Evolutionary conservation across 2,113 vertebrate species (phyloP).

Genomic region (Podiceps cristatus): DNA sequence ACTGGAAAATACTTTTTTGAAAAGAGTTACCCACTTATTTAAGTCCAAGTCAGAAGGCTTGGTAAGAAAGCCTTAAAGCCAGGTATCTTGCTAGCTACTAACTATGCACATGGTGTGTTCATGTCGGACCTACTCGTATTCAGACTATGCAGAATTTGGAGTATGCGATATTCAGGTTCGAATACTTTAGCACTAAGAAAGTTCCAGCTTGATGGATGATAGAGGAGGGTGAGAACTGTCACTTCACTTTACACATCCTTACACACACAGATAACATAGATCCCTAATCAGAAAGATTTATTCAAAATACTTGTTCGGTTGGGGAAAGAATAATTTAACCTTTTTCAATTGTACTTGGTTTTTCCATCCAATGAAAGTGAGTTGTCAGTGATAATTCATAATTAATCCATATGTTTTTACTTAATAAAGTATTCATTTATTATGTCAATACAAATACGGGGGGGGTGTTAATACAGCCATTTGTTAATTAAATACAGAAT

Average conservation of each 20-base stretch:
- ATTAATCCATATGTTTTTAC: not conserved
- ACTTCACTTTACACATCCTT: not conserved
- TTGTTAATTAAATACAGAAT: not conserved
- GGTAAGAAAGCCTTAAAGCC: not conserved
- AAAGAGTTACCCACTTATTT: not conserved
- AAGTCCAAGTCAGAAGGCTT: not conserved
- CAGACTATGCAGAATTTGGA: not conserved
- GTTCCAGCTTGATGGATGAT: not conserved
- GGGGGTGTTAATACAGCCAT: fast-evolving
- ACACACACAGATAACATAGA: not conserved
- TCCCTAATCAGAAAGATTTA: not conserved
- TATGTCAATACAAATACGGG: not conserved
- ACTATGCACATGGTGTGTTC: fast-evolving
- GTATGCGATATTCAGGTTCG: not conserved
- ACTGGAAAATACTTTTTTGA: not conserved
- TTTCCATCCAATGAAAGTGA: not conserved
- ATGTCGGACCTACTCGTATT: not conserved
- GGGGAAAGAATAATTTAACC: fast-evolving
- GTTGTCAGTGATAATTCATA: not conserved
- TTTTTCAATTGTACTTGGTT: not conserved
- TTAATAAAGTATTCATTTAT: not conserved
- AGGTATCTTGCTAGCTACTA: not conserved
- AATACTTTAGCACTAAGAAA: not conserved
- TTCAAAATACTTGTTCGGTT: not conserved
- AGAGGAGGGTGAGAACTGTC: not conserved